Percentiles rank a stretch among this genome's conserved stretches.
phyloP scores from a whole-genome alignment of 1,140 invertebrate species.

The Drosophila bocqueti region DNA sequence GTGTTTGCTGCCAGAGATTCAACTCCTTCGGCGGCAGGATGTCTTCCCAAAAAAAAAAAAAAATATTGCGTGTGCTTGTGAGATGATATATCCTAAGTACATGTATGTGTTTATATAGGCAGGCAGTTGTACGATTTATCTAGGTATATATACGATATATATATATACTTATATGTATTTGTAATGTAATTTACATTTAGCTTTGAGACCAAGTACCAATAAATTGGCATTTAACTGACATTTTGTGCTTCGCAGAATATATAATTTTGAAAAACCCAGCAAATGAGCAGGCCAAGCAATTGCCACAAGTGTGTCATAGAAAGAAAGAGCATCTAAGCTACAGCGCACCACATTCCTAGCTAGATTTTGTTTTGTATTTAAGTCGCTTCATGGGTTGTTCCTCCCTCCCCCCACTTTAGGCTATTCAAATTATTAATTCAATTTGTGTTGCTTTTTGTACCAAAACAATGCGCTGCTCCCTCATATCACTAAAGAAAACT shows the following conservation, averaged over 20 bases:
- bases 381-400: constrained; percentile 46
- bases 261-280: constrained; percentile 45
- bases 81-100: constrained; percentile 30
- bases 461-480: constrained; percentile 63
- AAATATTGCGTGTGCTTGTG: constrained; percentile 31
- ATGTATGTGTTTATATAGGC: constrained; percentile 45
- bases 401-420: constrained; percentile 12
- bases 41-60: constrained; percentile 44
- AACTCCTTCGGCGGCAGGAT: constrained; percentile 28
- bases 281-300: constrained; percentile 36
- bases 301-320: constrained; percentile 62
- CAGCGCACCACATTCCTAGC: constrained; percentile 45
- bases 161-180: constrained; percentile 21
- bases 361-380: constrained; percentile 27
- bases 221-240: constrained; percentile 82
- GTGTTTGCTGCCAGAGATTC: constrained; percentile 29
- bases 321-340: constrained; percentile 22
- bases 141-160: constrained; percentile 23
- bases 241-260: constrained; percentile 72
- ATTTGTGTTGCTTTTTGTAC: constrained; percentile 65
- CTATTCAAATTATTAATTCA: constrained; percentile 26
- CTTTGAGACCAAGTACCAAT: constrained; percentile 78
- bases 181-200: constrained; percentile 69
- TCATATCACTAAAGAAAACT: constrained; percentile 64
- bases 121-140: constrained; percentile 36